Conservation (phyloP, 2,797 vertebrate species). For the Aplochiton taeniatus region DNA sequence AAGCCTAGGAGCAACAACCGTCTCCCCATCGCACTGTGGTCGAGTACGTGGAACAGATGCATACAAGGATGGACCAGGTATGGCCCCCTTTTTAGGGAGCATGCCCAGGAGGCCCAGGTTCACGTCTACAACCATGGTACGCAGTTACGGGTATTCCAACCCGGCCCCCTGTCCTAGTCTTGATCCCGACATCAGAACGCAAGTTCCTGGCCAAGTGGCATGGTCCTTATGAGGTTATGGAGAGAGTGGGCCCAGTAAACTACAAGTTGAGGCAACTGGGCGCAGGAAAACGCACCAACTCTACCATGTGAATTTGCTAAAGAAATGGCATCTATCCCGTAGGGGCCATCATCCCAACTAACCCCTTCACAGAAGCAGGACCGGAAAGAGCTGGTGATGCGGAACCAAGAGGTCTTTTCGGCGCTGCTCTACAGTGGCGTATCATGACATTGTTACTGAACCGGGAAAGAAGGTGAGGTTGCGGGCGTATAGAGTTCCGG, state of each 20-base stretch:
- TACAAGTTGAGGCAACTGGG: slow-evolving; percentile 15
- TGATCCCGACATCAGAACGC: slow-evolving; percentile 6
- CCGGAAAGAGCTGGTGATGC: background rate
- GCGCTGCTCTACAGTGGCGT: background rate
- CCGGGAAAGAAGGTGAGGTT: background rate
- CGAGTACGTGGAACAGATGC: background rate
- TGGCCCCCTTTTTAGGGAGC: background rate
- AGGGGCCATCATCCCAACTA: no score
- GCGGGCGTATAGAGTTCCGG: background rate
- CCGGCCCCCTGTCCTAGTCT: slow-evolving; percentile 5
- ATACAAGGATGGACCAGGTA: background rate
- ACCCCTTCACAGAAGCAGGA: background rate
- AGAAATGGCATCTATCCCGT: background rate
- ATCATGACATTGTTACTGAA: background rate
- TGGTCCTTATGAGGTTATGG: background rate
- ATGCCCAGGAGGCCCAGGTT: background rate
- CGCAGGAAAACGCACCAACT: background rate
- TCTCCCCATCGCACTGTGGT: background rate
- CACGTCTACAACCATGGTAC: background rate
- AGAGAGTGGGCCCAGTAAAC: background rate
- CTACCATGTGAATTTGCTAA: slow-evolving; percentile 18
- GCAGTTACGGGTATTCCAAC: background rate
- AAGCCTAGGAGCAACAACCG: background rate
- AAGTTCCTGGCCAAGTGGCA: slow-evolving; percentile 23
- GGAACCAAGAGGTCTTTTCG: background rate